Base-by-base conservation (phyloP, 2,888 invertebrate genomes). In the Spisula solida region DNA sequence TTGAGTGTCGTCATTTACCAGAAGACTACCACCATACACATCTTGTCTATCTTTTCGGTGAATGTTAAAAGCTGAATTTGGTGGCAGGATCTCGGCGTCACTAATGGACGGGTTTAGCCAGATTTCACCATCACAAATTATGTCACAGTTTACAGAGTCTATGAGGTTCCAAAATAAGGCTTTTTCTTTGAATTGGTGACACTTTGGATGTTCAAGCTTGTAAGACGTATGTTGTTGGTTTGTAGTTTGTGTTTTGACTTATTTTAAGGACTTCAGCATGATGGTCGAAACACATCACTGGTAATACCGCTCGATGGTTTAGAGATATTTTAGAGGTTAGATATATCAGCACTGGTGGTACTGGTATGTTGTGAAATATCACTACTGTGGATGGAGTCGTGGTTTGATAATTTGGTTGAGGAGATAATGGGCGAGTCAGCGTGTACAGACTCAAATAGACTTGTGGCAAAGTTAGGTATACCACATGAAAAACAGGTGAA, bases 221-320 rank as follows among this genome's bases (percentile, higher is more conserved):
- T n/a, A n/a, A n/a, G n/a, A n/a, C n/a, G n/a, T n/a, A n/a, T n/a
- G n/a, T n/a, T n/a, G n/a, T n/a, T n/a, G n/a, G n/a, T n/a, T n/a
- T n/a, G n/a, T n/a, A n/a, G n/a, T n/a, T n/a, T n/a, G n/a, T n/a
- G n/a, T n/a, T n/a, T n/a, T n/a, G n/a, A n/a, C n/a, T n/a, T n/a
- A n/a, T n/a, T n/a, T n/a, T n/a, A n/a, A n/a, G n/a, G n/a, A 82
- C 82, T 82, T 18, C 55, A 82, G 56, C 82, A 82, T 16, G 82
- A 82, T 25, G 82, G 56, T 20, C n/a, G n/a, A n/a, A n/a, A n/a
- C n/a, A n/a, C n/a, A n/a, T n/a, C n/a, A n/a, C n/a, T n/a, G n/a
- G n/a, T n/a, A n/a, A n/a, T n/a, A n/a, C n/a, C n/a, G n/a, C n/a
- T n/a, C n/a, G n/a, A n/a, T n/a, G n/a, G n/a, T n/a, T n/a, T n/a